These are phyloP conservation scores for Arge pagana DNA, from an alignment of 2,888 invertebrate species.

Conservation along the genomic window DNA sequence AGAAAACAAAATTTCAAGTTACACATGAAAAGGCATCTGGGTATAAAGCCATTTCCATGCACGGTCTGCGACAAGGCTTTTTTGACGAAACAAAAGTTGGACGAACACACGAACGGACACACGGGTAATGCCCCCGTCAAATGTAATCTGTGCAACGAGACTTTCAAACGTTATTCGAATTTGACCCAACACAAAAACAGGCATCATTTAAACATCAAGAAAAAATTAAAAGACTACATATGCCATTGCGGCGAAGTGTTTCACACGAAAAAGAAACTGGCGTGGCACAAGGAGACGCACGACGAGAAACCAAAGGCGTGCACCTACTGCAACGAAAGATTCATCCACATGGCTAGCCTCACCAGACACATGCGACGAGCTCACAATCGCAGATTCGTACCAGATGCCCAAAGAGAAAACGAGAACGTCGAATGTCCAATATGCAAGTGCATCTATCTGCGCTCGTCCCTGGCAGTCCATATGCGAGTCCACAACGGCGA, in stretches of 20 bases:
- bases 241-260: constrained; percentile 81
- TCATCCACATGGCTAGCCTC: constrained; percentile 81
- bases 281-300: constrained; percentile 87
- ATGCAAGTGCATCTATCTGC: constrained; percentile 77
- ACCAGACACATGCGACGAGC: constrained; percentile 82
- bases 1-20: constrained; percentile 74
- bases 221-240: constrained; percentile 73
- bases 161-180: constrained; percentile 82
- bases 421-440: constrained; percentile 80
- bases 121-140: constrained; percentile 81
- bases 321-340: constrained; percentile 83
- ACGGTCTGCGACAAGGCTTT: constrained; percentile 82
- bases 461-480: constrained; percentile 79
- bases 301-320: constrained; percentile 83
- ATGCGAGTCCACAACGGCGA: constrained; percentile 77
- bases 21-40: constrained; percentile 80
- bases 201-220: constrained; percentile 75
- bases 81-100: constrained; percentile 78
- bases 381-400: constrained; percentile 77
- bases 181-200: constrained; percentile 82
- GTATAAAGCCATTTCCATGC: constrained; percentile 76
- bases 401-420: constrained; percentile 64
- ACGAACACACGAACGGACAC: constrained; percentile 82
- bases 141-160: constrained; percentile 78
- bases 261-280: constrained; percentile 81